Evolutionary conservation across 1,140 invertebrate species (phyloP).

Genomic region (Drosophila busckii): DNA sequence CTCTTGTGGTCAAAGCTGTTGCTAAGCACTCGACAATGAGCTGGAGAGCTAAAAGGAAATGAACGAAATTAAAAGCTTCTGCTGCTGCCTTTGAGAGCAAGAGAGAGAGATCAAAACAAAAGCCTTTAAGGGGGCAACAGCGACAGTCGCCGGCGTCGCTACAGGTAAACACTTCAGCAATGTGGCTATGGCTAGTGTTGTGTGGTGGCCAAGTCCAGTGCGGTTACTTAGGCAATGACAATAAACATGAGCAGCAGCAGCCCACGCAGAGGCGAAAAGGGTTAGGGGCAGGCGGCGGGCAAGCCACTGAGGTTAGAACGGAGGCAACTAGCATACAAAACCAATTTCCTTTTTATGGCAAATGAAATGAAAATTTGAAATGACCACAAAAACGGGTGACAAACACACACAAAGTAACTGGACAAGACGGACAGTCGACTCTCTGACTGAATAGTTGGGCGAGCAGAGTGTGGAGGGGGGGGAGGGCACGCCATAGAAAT

Average conservation of each 20-base stretch:
- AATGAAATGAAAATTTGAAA: constrained; percentile 77
- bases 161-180: constrained; percentile 26
- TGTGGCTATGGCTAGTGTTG: constrained; percentile 11
- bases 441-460: too few relatives aligned
- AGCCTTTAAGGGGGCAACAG: constrained; percentile 27
- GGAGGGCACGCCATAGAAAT: constrained; percentile 3
- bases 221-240: constrained; percentile 39
- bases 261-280: not conserved
- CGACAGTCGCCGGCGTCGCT: not conserved
- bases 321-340: constrained; percentile 67
- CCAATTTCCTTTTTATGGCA: constrained; percentile 76
- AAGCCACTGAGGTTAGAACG: constrained; percentile 27
- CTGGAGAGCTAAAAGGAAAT: too few relatives aligned
- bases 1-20: too few relatives aligned
- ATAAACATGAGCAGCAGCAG: constrained; percentile 17
- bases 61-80: too few relatives aligned
- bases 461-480: not conserved
- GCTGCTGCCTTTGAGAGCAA: constrained; percentile 3
- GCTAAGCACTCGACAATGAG: too few relatives aligned
- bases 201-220: constrained; percentile 8
- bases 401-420: constrained; percentile 16
- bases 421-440: not conserved
- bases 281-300: too few relatives aligned
- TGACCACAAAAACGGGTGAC: constrained; percentile 65
- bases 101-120: too few relatives aligned